Evolutionary conservation across 2,888 invertebrate genomes (phyloP).

Genomic region (Spodoptera picta): DNA sequence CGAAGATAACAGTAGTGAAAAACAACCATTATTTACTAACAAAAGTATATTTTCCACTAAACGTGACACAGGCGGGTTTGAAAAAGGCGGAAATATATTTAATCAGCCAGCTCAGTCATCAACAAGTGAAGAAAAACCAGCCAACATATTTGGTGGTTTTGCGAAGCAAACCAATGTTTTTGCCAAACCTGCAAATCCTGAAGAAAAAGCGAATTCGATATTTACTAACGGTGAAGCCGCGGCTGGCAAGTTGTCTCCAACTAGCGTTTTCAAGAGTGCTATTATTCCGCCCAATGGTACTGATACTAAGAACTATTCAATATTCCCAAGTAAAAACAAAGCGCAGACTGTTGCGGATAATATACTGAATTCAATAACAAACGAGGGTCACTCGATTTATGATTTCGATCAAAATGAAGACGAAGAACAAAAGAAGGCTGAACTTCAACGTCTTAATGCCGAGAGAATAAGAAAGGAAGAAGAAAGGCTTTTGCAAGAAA

Average conservation of each 20-base stretch:
- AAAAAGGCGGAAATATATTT: slow-evolving; percentile 69
- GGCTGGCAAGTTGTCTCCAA: slow-evolving; percentile 69
- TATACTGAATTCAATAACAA: slow-evolving; percentile 71
- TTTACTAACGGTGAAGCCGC: slow-evolving; percentile 68
- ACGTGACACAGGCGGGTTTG: slow-evolving; percentile 58
- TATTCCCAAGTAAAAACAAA: slow-evolving; percentile 81
- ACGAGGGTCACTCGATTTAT: slow-evolving; percentile 65
- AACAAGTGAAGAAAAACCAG: slow-evolving; percentile 58
- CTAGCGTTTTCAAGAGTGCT: slow-evolving; percentile 79
- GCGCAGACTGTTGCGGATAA: slow-evolving; percentile 74
- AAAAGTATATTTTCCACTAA: slow-evolving; percentile 57
- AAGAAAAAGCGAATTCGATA: slow-evolving; percentile 50
- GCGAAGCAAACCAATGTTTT: slow-evolving; percentile 65
- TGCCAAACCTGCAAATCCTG: slow-evolving; percentile 35
- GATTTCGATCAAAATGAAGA: slow-evolving; percentile 73
- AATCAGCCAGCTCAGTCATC: slow-evolving; percentile 54
- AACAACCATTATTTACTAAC: slow-evolving; percentile 34
- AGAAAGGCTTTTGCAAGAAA: slow-evolving; percentile 61
- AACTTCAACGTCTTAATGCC: slow-evolving; percentile 58
- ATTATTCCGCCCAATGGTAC: slow-evolving; percentile 61
- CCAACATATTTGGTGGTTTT: slow-evolving; percentile 72
- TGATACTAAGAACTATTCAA: slow-evolving; percentile 69
- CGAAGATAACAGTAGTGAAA: slow-evolving; percentile 24
- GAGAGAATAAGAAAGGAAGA: slow-evolving; percentile 63
- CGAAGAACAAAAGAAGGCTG: slow-evolving; percentile 49